These are phyloP conservation scores for Cinara cedri DNA, from an alignment of 2,888 invertebrate species.

Conservation along the genomic window DNA sequence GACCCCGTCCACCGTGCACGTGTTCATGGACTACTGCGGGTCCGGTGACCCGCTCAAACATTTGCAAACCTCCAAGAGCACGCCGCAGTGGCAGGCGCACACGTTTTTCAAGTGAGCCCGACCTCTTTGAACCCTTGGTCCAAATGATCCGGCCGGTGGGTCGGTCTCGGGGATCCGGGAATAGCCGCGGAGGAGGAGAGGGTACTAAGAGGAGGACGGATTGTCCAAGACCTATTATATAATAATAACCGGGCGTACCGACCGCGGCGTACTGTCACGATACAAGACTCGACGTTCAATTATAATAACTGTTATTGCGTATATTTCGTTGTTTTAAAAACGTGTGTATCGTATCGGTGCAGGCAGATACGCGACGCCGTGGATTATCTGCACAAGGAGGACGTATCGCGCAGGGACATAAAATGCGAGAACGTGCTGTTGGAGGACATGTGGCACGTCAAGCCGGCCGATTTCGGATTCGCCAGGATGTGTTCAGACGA, in stretches of 20 bases:
- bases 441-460: conserved; percentile 65
- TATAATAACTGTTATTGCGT: too few relatives aligned
- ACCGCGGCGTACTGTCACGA: too few relatives aligned
- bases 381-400: conserved; percentile 66
- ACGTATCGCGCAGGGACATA: conserved; percentile 70
- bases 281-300: too few relatives aligned
- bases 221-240: too few relatives aligned
- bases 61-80: conserved; percentile 67
- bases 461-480: conserved; percentile 73
- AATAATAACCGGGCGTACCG: too few relatives aligned
- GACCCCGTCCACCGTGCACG: conserved; percentile 66
- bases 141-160: too few relatives aligned
- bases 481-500: conserved; percentile 65
- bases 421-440: conserved; percentile 73
- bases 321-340: too few relatives aligned
- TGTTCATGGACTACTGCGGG: conserved; percentile 70
- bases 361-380: conserved; percentile 65
- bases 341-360: too few relatives aligned
- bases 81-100: conserved; percentile 66
- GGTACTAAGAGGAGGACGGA: too few relatives aligned
- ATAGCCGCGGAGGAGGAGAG: too few relatives aligned
- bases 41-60: conserved; percentile 71
- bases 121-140: too few relatives aligned
- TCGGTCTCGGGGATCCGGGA: too few relatives aligned
- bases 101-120: conserved; percentile 63